A percentile compares a stretch with the other conserved stretches of the same genome.
phyloP scores from a whole-genome alignment of 2,113 vertebrate species.

The crab-eating macaque (Macaca fascicularis) region DNA sequence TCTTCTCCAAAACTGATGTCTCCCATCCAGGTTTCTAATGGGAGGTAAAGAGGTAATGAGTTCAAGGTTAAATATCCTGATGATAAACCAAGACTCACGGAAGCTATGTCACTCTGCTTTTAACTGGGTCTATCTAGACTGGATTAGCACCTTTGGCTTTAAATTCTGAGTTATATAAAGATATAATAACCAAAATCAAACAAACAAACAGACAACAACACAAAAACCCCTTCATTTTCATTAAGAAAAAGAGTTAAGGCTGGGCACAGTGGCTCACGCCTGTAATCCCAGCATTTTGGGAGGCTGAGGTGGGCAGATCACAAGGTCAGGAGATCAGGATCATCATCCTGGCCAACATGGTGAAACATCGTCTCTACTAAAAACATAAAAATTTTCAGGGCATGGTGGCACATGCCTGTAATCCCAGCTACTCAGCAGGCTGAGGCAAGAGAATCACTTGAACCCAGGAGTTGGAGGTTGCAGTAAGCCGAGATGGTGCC shows the following conservation, averaged over 20 bases:
- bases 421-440: no score
- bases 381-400: no score
- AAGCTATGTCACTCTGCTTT: not conserved
- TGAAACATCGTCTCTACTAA: no score
- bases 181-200: not conserved
- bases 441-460: no score
- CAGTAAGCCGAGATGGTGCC: no score
- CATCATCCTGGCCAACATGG: no score
- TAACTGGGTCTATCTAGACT: not conserved
- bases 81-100: not conserved
- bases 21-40: not conserved
- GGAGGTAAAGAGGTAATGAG: not conserved
- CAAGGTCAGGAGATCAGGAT: no score
- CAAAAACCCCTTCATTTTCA: not conserved
- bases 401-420: no score
- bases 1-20: not conserved
- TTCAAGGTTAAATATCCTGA: not conserved
- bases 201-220: not conserved
- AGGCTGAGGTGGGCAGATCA: no score
- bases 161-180: constrained; percentile 12
- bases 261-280: no score
- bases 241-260: not conserved
- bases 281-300: no score
- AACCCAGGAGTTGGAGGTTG: no score
- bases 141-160: not conserved